phyloP scores from a whole-genome alignment of 2,888 invertebrate genomes.

The Synergus itoensis region DNA sequence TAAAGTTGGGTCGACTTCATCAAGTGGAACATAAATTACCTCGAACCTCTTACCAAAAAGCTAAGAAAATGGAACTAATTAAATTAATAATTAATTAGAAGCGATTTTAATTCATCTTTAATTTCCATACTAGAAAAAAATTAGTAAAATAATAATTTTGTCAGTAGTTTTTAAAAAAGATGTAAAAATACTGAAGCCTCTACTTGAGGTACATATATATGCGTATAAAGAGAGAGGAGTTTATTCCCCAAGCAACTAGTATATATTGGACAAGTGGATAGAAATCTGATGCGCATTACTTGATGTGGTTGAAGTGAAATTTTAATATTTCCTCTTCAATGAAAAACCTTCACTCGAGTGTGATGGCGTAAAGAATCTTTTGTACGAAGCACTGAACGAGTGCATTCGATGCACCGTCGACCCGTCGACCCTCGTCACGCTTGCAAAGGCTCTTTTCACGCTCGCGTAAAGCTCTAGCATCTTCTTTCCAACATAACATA shows the following conservation, averaged over 20 bases:
- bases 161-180: not conserved
- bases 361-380: slow-evolving; percentile 35
- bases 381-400: slow-evolving; percentile 26
- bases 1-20: not conserved
- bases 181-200: not conserved
- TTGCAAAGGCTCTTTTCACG: slow-evolving; percentile 38
- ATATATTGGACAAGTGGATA: slow-evolving; percentile 35
- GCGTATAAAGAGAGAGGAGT: not conserved
- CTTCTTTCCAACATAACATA: slow-evolving; percentile 29
- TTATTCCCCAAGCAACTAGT: slow-evolving; percentile 13
- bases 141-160: no score
- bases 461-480: slow-evolving; percentile 16
- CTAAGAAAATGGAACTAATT: not conserved
- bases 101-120: not conserved
- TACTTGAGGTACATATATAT: not conserved
- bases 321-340: slow-evolving; percentile 36
- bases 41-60: not conserved
- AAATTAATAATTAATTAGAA: not conserved
- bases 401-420: slow-evolving; percentile 39
- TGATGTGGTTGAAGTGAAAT: slow-evolving; percentile 34
- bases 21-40: not conserved
- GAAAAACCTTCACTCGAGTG: slow-evolving; percentile 22
- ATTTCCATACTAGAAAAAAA: not conserved
- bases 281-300: slow-evolving; percentile 40
- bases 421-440: slow-evolving; percentile 40